Percentiles rank a stretch among this genome's conserved stretches.
These are phyloP conservation scores for Keiferia lycopersicella DNA, from an alignment of 2,888 invertebrate species.

Conservation along the genomic window DNA sequence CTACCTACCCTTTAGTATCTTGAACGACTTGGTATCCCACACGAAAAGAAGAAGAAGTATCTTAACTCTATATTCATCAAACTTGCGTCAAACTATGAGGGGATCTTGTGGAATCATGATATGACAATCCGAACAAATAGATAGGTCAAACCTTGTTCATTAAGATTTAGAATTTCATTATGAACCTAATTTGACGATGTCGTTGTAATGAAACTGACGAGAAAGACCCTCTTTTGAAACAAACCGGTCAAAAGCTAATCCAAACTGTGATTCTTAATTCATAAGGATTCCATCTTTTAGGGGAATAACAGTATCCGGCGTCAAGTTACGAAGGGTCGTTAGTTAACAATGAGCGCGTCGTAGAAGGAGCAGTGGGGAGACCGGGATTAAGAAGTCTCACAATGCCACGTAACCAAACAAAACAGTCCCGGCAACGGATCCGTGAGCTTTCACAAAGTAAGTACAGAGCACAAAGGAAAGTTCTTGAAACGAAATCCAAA, in stretches of 20 bases:
- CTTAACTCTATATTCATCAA: not conserved
- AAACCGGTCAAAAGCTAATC: conserved; percentile 13
- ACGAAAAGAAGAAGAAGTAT: too few species aligned
- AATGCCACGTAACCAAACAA: conserved; percentile 7
- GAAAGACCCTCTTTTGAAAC: not conserved
- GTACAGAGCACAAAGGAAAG: not conserved
- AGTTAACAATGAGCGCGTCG: not conserved
- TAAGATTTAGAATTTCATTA: not conserved
- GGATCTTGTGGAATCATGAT: not conserved
- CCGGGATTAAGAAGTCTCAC: not conserved
- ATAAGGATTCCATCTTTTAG: conserved; percentile 19
- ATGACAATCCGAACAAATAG: not conserved
- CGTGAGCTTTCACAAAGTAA: not conserved
- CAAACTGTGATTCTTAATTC: conserved; percentile 16
- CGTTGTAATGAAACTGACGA: not conserved
- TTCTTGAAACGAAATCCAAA: not conserved
- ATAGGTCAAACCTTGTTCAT: not conserved
- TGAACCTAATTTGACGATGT: not conserved
- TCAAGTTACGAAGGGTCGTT: conserved; percentile 6
- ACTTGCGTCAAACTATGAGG: not conserved
- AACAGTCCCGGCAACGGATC: not conserved
- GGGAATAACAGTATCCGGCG: conserved; percentile 19
- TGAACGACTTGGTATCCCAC: too few species aligned
- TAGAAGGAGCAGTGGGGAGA: not conserved
- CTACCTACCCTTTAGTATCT: not conserved